A percentile compares a stretch with the other conserved stretches of the same genome.
Evolutionary conservation across 2,113 vertebrate genomes (phyloP).

Genomic region (Fulmarus glacialis): DNA sequence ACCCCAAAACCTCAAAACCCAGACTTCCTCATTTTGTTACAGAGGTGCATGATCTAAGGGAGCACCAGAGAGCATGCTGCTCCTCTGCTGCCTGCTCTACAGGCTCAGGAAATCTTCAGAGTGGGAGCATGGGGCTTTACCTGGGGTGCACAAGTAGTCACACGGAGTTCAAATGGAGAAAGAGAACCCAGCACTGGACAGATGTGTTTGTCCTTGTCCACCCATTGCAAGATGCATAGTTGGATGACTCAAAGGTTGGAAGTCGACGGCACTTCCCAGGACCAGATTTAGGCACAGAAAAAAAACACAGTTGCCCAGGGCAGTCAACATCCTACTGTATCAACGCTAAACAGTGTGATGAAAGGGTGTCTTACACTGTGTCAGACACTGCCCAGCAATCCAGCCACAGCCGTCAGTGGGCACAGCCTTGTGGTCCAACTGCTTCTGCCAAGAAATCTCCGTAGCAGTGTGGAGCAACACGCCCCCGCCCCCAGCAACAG

Average conservation of each 20-base stretch:
- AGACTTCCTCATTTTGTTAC: not conserved
- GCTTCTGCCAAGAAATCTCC: not conserved
- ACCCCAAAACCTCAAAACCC: not conserved
- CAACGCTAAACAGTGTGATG: not conserved
- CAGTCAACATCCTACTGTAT: not conserved
- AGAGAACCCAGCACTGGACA: not conserved
- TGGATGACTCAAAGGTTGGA: not conserved
- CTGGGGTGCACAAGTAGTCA: not conserved
- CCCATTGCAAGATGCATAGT: not conserved
- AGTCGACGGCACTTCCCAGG: not conserved
- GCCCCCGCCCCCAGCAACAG: not conserved
- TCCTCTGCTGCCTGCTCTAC: not conserved
- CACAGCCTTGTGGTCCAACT: not conserved
- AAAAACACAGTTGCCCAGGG: not conserved
- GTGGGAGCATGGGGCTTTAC: not conserved
- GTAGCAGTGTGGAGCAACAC: not conserved
- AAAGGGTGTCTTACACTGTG: not conserved
- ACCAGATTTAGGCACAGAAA: not conserved
- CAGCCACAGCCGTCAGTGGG: not conserved
- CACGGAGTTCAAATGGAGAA: not conserved
- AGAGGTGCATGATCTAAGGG: not conserved
- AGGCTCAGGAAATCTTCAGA: not conserved
- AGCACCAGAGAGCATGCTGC: not conserved
- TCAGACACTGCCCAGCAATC: not conserved
- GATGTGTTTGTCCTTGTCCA: not conserved